Evolutionary conservation across 2,113 vertebrate genomes (phyloP), one percentile per base, ranked within the genome.

Genomic region (Sclerurus mexicanus): DNA sequence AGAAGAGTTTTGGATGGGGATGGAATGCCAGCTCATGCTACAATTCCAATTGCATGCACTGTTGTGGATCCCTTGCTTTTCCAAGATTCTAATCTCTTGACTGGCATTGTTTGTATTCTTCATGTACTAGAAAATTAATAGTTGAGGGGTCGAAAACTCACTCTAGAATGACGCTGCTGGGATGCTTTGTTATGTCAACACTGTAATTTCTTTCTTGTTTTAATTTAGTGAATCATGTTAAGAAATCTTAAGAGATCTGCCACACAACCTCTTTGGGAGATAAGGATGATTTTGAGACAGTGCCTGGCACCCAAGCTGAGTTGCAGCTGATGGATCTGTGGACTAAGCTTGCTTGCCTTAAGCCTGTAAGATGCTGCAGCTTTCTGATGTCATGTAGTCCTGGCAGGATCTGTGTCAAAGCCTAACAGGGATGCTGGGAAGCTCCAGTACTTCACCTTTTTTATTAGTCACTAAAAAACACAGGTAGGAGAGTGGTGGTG

Each of bases 1-100:
- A 6, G 23, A 72, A 64, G 27, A 49, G 13, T 75, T 88, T 91
- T 62, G 55, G 8, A 46, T 49, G 13, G 30, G 59, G 31, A 42
- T 7, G 20, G 42, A 76, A 15, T 39, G 46, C 37, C 14, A 25
- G 1, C 35, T 92, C 25, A 33, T 91, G 39, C n/a, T 81, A 2
- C 20, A 30, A 2, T 71, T 89, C n/a, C 71, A 30, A 4, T 87
- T 31, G 11, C 0, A 0, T 35, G 42, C 4, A 2, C 11, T 47
- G 7, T 67, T 55, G 44, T 1, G 9, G 50, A 72, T 85, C 24
- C 14, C 88, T 73, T 7, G 7, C 21, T n/a, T 76, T n/a, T 47
- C 46, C 44, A 49, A 39, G 53, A 37, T 40, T 22, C 10, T 72
- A 15, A 64, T 85, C 17, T 74, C 27, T 87, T 56, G 8, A 30